Base-by-base conservation (phyloP, 2,797 vertebrate species). In the Gambusia yucatana region DNA sequence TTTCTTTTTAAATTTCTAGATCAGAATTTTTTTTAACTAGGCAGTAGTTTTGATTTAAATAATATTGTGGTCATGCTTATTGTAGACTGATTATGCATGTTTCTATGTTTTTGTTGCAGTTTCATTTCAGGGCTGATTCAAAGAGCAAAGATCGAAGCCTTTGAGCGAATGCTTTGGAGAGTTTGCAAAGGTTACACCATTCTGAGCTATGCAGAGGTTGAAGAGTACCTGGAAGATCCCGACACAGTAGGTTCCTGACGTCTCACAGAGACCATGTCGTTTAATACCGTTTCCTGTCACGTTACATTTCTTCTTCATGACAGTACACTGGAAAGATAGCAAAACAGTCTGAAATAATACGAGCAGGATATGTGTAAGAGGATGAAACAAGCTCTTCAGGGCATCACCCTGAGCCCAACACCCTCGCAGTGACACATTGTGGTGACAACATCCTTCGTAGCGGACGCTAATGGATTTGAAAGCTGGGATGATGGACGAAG, bases 131-230 rank as follows among this genome's bases (percentile, higher is more conserved):
- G 98, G 1, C 96, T 99, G 70, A 97, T 99, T 91, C 96, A 97
- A 79, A 94, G 96, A 84, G 90, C 92, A 57, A 99, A 97, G 93
- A 96, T 98, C 0, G 96, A 98, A 89, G 97, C 98, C 0, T 99
- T 99, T 93, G 97, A 99, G 86, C 97, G 96, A 78, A 99, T 99
- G 97, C 93, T 99, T 30, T 99, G 98, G 98, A 94, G 98, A 80
- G 98, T 96, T 11, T 99, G 98, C 88, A 99, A 98, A 95, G 98
- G 98, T 39, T 99, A 97, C 85, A 99, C 97, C 52, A 98, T 99
- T 44, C 95, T 99, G 78, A 99, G 97, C 5, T 98, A 97, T 1
- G 96, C 96, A 0, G 98, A 99, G 82, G 82, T 99, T 5, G 96
- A 98, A 0, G 95, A 98, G 52, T 91, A 91, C 86, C 92, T 99